These are phyloP conservation scores for Tromatobia lineatoria DNA, from an alignment of 2,888 invertebrate species.

Conservation along the genomic window DNA sequence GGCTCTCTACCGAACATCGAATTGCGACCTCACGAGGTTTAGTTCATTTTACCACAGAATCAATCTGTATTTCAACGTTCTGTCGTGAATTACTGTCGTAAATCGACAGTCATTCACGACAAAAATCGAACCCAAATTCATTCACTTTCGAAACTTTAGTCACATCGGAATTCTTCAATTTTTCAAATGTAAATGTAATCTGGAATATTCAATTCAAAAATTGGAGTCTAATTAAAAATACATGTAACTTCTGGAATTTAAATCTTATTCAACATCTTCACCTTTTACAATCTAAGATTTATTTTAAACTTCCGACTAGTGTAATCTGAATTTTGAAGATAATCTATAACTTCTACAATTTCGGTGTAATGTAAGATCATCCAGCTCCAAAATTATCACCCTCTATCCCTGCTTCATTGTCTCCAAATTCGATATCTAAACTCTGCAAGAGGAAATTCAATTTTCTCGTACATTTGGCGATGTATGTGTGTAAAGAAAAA, in stretches of 20 bases:
- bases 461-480: conserved; percentile 17
- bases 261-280: too few relatives aligned
- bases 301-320: too few relatives aligned
- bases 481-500: background rate
- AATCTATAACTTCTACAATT: too few relatives aligned
- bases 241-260: too few relatives aligned
- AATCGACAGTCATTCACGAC: too few relatives aligned
- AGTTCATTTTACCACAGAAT: background rate
- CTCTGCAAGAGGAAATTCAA: background rate
- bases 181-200: background rate
- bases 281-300: too few relatives aligned
- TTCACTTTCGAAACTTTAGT: background rate
- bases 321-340: too few relatives aligned
- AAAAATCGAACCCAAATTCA: too few relatives aligned
- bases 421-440: conserved; percentile 27
- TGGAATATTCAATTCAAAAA: background rate
- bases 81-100: background rate
- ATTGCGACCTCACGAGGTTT: background rate
- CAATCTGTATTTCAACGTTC: background rate
- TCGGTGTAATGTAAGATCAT: too few relatives aligned
- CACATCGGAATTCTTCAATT: background rate
- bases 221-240: too few relatives aligned
- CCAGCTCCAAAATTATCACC: too few relatives aligned
- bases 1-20: background rate
- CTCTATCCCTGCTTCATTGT: conserved; percentile 11